These are phyloP conservation scores for Oxystoma pomonae DNA, from an alignment of 2,888 invertebrate species.

Conservation along the genomic window DNA sequence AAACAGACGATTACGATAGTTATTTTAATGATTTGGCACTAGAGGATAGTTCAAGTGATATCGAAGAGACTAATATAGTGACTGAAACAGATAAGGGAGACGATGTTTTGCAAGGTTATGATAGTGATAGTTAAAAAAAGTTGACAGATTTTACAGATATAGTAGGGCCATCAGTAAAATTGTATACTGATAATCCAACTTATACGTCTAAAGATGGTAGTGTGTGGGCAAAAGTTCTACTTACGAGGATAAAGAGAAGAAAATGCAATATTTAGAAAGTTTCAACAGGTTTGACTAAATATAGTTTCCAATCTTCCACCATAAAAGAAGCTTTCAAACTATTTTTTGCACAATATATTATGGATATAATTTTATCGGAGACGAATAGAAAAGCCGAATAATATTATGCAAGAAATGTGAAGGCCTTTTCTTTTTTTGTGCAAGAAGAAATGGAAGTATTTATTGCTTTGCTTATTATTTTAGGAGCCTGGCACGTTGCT, in stretches of 20 bases:
- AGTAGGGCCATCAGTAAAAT: conserved; percentile 10
- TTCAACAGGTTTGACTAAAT: too few species aligned
- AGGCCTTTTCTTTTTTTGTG: too few species aligned
- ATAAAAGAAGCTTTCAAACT: neutral
- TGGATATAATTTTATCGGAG: neutral
- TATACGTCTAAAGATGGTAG: conserved; percentile 16
- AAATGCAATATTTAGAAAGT: too few species aligned
- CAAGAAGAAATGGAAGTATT: too few species aligned
- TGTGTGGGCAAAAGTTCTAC: conserved; percentile 15
- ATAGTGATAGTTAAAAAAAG: conserved; percentile 15
- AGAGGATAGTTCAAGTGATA: conserved; percentile 17
- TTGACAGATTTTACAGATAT: conserved; percentile 15
- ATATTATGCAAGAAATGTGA: too few species aligned
- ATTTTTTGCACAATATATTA: conserved; percentile 1
- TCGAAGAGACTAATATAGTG: conserved; percentile 1
- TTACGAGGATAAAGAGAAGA: conserved; percentile 16
- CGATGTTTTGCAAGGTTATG: conserved; percentile 18
- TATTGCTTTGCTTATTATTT: too few species aligned
- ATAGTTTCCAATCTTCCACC: neutral
- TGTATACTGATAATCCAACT: conserved; percentile 16
- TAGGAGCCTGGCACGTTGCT: too few species aligned
- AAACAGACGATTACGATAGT: conserved; percentile 13
- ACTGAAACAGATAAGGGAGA: conserved; percentile 2
- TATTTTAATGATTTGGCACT: conserved; percentile 16
- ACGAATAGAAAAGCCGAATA: conserved; percentile 4